These are phyloP conservation scores for Salvelinus alpinus DNA, from an alignment of 2,113 vertebrate genomes.

Conservation along the genomic window DNA sequence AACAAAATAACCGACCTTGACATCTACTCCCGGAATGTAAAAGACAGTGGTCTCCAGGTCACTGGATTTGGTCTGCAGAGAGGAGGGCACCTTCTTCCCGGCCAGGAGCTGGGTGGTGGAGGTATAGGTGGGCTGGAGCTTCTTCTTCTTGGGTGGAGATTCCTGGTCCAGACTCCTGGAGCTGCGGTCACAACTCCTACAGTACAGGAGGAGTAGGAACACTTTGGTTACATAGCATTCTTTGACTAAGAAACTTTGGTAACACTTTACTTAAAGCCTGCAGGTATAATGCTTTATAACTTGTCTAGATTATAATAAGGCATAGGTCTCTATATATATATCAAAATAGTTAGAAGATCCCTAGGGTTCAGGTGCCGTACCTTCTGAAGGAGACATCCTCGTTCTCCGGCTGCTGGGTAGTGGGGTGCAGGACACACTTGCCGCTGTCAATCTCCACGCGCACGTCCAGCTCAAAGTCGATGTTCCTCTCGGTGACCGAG, in stretches of 20 bases:
- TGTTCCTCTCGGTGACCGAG: slow-evolving; percentile 89
- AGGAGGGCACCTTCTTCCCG: slow-evolving; percentile 92
- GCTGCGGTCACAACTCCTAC: slow-evolving; percentile 90
- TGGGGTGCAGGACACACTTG: slow-evolving; percentile 95
- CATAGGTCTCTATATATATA: too few relatives aligned
- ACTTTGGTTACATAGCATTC: not conserved
- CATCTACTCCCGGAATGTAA: slow-evolving; percentile 98
- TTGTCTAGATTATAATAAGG: too few relatives aligned
- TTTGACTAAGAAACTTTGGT: not conserved
- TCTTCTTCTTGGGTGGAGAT: slow-evolving; percentile 95
- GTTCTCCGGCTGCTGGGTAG: slow-evolving; percentile 86
- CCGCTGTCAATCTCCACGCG: slow-evolving; percentile 97
- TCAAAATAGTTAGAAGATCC: too few relatives aligned
- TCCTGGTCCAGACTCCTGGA: slow-evolving; percentile 93
- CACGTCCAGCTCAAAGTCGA: slow-evolving; percentile 96
- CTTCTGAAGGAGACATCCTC: slow-evolving; percentile 87
- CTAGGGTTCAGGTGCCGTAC: slow-evolving; percentile 58
- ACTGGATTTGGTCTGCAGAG: slow-evolving; percentile 90
- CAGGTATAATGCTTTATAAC: too few relatives aligned
- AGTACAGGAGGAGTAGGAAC: not conserved
- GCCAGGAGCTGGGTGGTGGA: slow-evolving; percentile 88
- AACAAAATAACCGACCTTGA: slow-evolving; percentile 82
- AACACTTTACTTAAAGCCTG: too few relatives aligned
- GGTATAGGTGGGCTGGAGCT: slow-evolving; percentile 87
- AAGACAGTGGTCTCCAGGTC: slow-evolving; percentile 96